A percentile compares a stretch with the other conserved stretches of the same genome.
Evolutionary conservation across 2,797 vertebrate genomes (phyloP).

Genomic region (Sciurus carolinensis): DNA sequence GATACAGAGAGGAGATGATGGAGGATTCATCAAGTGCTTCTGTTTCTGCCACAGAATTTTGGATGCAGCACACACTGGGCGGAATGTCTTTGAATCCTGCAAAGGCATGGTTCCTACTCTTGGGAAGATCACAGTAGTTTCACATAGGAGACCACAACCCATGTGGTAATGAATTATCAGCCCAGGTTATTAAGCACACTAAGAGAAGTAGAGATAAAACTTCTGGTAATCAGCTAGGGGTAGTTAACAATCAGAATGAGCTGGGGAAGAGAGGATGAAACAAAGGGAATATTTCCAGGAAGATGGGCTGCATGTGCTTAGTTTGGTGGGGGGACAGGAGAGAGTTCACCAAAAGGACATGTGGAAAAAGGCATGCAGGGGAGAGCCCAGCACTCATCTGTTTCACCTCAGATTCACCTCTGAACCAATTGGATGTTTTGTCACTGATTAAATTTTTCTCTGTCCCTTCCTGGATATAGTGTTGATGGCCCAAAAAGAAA

Average conservation of each 20-base stretch:
- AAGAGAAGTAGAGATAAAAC: not conserved
- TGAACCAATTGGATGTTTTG: not conserved
- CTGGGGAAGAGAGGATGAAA: not conserved
- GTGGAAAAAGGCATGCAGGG: not conserved
- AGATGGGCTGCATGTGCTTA: not conserved
- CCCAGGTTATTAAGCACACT: not conserved
- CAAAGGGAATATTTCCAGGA: slow-evolving; percentile 11
- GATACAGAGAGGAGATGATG: no score
- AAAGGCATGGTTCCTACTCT: not conserved
- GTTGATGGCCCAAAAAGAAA: not conserved
- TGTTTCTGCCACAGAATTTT: not conserved
- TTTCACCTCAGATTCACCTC: not conserved
- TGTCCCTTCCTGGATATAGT: not conserved
- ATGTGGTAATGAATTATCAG: not conserved
- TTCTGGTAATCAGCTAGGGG: not conserved
- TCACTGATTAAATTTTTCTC: not conserved
- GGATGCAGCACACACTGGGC: no score
- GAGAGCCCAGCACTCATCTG: not conserved
- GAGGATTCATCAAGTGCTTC: rapidly evolving
- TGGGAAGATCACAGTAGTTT: not conserved
- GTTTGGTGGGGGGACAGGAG: not conserved
- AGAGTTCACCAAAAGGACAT: not conserved
- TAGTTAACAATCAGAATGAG: not conserved
- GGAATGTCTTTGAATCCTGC: not conserved
- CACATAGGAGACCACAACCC: not conserved